phyloP scores from a whole-genome alignment of 1,140 invertebrate genomes.

The Pseudomyrmex gracilis region DNA sequence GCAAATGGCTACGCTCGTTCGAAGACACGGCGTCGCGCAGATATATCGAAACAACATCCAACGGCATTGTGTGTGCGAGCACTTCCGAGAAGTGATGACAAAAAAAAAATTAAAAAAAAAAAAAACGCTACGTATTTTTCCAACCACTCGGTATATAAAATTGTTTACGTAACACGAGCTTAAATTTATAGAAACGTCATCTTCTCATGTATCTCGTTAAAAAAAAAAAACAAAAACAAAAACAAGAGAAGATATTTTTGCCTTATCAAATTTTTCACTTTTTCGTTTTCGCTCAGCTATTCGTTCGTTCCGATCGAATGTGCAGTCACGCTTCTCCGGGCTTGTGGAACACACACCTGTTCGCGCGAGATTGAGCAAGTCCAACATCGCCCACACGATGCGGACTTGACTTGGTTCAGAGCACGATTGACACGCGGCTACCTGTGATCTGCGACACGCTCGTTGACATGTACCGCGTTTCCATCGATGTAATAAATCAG shows the following conservation, averaged over 20 bases:
- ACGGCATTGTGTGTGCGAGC: no score
- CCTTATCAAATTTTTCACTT: constrained; percentile 49
- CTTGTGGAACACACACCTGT: constrained; percentile 71
- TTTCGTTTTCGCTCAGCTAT: constrained; percentile 66
- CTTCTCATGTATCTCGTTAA: no score
- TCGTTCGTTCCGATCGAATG: constrained; percentile 37
- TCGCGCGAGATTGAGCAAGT: constrained; percentile 61
- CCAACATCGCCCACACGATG: constrained; percentile 63
- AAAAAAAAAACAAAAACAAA: background rate
- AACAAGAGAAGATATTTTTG: no score
- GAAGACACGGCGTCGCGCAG: constrained; percentile 16
- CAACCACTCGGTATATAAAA: no score
- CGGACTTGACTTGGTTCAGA: constrained; percentile 18
- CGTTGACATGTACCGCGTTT: constrained; percentile 30
- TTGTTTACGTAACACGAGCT: no score
- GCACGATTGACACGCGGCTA: constrained; percentile 50
- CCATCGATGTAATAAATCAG: constrained; percentile 49
- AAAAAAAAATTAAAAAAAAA: no score
- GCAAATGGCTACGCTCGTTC: no score
- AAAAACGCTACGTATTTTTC: no score
- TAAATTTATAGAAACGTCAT: no score
- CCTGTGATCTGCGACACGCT: constrained; percentile 47
- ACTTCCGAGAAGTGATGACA: no score
- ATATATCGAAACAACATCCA: constrained; percentile 8
- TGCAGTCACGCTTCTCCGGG: constrained; percentile 56